Evolutionary conservation across 1,140 invertebrate species (phyloP), one percentile per base, ranked within the genome.

Genomic region (Bombus difficillimus): DNA sequence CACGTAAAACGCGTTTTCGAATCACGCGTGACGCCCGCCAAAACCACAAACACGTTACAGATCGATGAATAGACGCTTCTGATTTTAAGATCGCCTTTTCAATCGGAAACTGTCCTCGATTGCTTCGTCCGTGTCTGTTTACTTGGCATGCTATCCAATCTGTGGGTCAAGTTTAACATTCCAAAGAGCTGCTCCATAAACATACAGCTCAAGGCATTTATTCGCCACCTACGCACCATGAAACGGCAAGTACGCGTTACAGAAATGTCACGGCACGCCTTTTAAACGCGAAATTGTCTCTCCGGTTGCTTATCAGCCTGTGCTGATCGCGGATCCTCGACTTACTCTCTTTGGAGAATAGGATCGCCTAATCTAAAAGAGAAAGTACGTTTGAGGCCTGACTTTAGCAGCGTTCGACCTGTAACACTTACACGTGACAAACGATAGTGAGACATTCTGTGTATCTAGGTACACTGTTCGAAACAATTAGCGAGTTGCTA

Each of bases 91-190:
- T 47, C 69, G 74, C 78, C 18, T 53, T 28, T 39, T 25, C 64
- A 43, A 81, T 81, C 69, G 41, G 8, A 9, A 59, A 57, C 39
- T 41, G 77, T 85, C 86, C 79, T 83, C 85, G 82, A 78, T 90
- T 71, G 83, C 57, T 47, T n/a, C 68, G 76, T 81, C 41, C 81
- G 57, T 18, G 82, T 37, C 72, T 80, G 57, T 77, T 41, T 39
- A 64, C 82, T 83, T 86, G 80, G 86, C 72, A 89, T 83, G 83
- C 88, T 81, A 86, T 86, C 47, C 83, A 71, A 89, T 91, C 83
- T 87, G 75, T 91, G 87, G 89, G 90, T 90, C 90, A 90, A 91
- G 90, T 91, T 91, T 89, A 91, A 87, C 69, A 87, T 87, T 89
- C 89, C 66, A 13, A 59, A 22, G 75, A 37, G 79, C 62, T 82